A percentile compares a stretch with the other conserved stretches of the same genome.
These are phyloP conservation scores for Meloidogyne hapla DNA, from an alignment of 1,140 invertebrate species.

Conservation along the genomic window DNA sequence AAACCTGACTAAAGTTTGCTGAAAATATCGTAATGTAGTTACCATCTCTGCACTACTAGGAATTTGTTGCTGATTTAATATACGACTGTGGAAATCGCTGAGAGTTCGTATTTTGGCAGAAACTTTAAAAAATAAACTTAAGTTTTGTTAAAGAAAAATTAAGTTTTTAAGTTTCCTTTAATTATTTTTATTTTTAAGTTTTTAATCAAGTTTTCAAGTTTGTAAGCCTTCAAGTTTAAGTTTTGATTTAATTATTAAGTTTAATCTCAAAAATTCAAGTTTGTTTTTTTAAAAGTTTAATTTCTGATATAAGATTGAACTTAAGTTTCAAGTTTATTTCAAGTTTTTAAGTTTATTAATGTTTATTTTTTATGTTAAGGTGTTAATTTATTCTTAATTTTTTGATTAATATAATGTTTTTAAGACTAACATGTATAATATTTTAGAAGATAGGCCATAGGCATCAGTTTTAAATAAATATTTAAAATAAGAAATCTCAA, in stretches of 20 bases:
- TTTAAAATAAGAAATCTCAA: background rate
- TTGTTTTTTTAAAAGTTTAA: too few relatives aligned
- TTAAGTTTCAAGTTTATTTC: too few relatives aligned
- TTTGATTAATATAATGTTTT: conserved; percentile 20
- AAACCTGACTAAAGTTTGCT: conserved; percentile 83
- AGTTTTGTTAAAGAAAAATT: background rate
- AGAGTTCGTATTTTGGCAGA: conserved; percentile 93
- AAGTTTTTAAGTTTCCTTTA: background rate
- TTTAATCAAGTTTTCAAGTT: too few relatives aligned
- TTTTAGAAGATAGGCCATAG: conserved; percentile 62
- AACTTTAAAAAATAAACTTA: conserved; percentile 71
- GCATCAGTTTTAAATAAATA: background rate
- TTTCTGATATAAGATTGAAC: too few relatives aligned
- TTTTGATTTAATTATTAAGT: too few relatives aligned
- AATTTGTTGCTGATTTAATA: conserved; percentile 85
- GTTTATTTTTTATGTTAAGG: too few relatives aligned
- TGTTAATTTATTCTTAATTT: too few relatives aligned
- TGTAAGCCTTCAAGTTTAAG: too few relatives aligned
- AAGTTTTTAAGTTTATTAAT: too few relatives aligned
- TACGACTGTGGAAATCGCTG: conserved; percentile 88
- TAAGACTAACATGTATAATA: conserved; percentile 60
- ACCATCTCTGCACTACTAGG: conserved; percentile 92
- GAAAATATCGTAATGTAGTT: conserved; percentile 95
- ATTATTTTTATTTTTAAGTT: too few relatives aligned
- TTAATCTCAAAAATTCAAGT: too few relatives aligned